These are phyloP conservation scores for Probaryconus sp. DNA, from an alignment of 1,140 invertebrate genomes.

Conservation along the genomic window DNA sequence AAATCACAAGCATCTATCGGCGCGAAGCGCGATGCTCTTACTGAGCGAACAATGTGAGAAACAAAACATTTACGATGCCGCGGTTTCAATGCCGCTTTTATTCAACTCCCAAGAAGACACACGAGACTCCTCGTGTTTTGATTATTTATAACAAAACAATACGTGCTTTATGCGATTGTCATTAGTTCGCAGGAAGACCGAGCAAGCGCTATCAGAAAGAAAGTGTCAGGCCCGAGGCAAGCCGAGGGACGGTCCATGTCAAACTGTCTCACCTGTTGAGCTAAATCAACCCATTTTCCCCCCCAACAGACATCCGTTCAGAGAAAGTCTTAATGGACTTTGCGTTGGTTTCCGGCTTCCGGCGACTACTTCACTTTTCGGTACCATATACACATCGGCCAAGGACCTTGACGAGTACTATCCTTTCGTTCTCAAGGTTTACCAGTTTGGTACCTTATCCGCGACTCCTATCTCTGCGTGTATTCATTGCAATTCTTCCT, in stretches of 20 bases:
- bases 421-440: constrained; percentile 42
- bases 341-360: constrained; percentile 29
- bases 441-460: constrained; percentile 16
- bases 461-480: constrained; percentile 6
- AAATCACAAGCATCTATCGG: constrained; percentile 9
- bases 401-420: constrained; percentile 13
- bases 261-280: background rate
- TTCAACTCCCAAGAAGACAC: constrained; percentile 27
- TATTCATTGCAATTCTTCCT: constrained; percentile 25
- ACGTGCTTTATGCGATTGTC: constrained; percentile 47
- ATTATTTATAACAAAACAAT: constrained; percentile 50
- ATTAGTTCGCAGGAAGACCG: constrained; percentile 26
- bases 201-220: constrained; percentile 18
- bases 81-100: constrained; percentile 34
- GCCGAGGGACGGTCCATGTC: background rate
- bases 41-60: constrained; percentile 20
- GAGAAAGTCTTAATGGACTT: constrained; percentile 12
- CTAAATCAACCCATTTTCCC: constrained; percentile 53
- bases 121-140: constrained; percentile 28
- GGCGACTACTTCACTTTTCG: constrained; percentile 15
- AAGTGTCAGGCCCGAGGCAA: constrained; percentile 11
- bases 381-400: constrained; percentile 9
- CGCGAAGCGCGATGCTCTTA: constrained; percentile 16
- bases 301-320: background rate
- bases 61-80: constrained; percentile 35